These are phyloP conservation scores for Rhingia campestris DNA, from an alignment of 2,888 invertebrate genomes.

Conservation along the genomic window DNA sequence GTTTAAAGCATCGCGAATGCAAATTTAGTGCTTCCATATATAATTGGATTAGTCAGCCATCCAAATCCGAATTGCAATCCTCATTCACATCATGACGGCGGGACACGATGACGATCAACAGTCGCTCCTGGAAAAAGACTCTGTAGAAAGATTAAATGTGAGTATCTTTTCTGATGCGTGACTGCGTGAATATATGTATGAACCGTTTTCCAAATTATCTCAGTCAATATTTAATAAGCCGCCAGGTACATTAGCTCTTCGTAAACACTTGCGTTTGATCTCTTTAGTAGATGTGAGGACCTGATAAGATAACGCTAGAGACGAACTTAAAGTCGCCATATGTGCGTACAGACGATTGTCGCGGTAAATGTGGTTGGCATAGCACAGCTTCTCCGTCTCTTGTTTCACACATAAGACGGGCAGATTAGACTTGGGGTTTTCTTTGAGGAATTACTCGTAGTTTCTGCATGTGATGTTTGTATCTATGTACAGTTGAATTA, in stretches of 20 bases:
- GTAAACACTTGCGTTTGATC: conserved; percentile 36
- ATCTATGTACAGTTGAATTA: conserved; percentile 9
- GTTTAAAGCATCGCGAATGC: conserved; percentile 48
- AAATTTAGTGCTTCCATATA: conserved; percentile 47
- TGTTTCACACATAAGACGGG: conserved; percentile 30
- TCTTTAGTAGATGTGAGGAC: conserved; percentile 24
- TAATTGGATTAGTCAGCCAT: conserved; percentile 69
- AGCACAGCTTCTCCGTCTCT: conserved; percentile 47
- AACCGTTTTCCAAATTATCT: not conserved
- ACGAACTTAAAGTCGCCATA: not conserved
- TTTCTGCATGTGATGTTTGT: not conserved
- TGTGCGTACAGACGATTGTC: conserved; percentile 28
- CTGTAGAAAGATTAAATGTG: conserved; percentile 68
- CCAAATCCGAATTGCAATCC: not conserved
- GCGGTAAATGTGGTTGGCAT: conserved; percentile 56
- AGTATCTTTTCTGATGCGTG: conserved; percentile 16
- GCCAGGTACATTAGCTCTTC: conserved; percentile 6
- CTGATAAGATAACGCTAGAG: conserved; percentile 64
- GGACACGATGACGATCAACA: conserved; percentile 83
- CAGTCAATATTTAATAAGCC: conserved; percentile 28
- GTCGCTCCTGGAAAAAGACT: conserved; percentile 82
- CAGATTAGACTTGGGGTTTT: conserved; percentile 49
- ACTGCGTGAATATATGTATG: not conserved
- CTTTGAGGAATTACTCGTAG: not conserved
- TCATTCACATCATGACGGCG: conserved; percentile 81